Base-by-base conservation (phyloP, 2,797 vertebrate species). In the Myiothlypis chrysogaster region DNA sequence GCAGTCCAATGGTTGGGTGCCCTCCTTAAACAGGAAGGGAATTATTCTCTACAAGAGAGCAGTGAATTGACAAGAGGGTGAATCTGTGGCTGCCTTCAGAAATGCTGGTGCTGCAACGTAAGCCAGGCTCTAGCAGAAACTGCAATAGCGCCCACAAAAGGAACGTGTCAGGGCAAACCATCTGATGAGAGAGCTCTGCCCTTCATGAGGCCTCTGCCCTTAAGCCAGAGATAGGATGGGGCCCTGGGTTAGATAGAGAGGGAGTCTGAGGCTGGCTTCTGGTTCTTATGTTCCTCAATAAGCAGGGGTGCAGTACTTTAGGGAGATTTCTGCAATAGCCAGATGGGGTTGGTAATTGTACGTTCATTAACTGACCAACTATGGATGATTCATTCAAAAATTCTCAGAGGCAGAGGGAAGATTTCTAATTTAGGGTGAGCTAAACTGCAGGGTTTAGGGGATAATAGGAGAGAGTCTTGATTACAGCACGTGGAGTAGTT, bases 231-330 rank as follows among this genome's bases (percentile, higher is more conserved):
- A 19, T n/a, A n/a, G 17, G 1, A 46, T 43, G 65, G 17, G 27
- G 22, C 24, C 22, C 32, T 78, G 55, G 10, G 10, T 23, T 22
- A 22, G 65, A 43, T 4, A 34, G 50, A 37, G 44, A 59, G 25
- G 37, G 61, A 63, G 16, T 32, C 52, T 61, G 68, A 57, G 56
- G 17, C 43, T 82, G 73, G 20, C 41, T 76, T 44, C 50, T 52
- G 41, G 11, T 12, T 71, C 16, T 0, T 13, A 1, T 8, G 22
- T 55, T 76, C 56, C 56, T 80, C 0, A 0, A 39, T 30, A 39
- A 73, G 20, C 44, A 46, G 55, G 22, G 49, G 28, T 52, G 35
- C 75, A 43, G 2, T 83, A 55, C 60, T 68, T 1, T 14, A 50
- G 37, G 55, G 80, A 57, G 63, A 32, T 84, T 90, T 71, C 78